Base-by-base conservation (phyloP, 2,888 invertebrate species). In the Horisme vitalbata region DNA sequence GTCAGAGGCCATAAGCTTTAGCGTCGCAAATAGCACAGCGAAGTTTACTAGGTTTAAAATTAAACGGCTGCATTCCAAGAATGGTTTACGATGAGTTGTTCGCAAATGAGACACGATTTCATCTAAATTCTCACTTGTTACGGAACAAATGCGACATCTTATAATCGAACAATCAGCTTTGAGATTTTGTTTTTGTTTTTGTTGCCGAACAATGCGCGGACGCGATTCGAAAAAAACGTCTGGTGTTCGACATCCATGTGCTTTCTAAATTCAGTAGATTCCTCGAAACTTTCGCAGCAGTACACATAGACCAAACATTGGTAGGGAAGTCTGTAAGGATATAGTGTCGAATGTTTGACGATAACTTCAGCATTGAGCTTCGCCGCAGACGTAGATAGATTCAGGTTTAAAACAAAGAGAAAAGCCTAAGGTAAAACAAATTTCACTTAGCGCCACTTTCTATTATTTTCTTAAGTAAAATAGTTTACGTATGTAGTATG, bases 391-490 rank as follows among this genome's bases (percentile, higher is more conserved):
- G 74, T 69, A 63, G 75, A 78, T 72, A 68, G 75, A 68, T 78
- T 63, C 61, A 59, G 58, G 67, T 83, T 87, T 87, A 87, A 77
- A 87, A 87, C 86, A 87, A 83, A 87, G 82, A 85, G 80, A 86
- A 86, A 85, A 77, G n/a, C n/a, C n/a, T n/a, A n/a, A n/a, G n/a
- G n/a, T n/a, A n/a, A n/a, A n/a, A n/a, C n/a, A 7, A 7, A n/a
- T n/a, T n/a, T n/a, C n/a, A n/a, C n/a, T n/a, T n/a, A n/a, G n/a
- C n/a, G n/a, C n/a, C n/a, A n/a, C n/a, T n/a, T n/a, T n/a, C n/a
- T n/a, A n/a, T n/a, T n/a, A n/a, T n/a, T n/a, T n/a, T n/a, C n/a
- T n/a, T n/a, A n/a, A n/a, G n/a, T n/a, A n/a, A n/a, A n/a, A n/a
- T n/a, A n/a, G n/a, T n/a, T n/a, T n/a, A n/a, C n/a, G n/a, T n/a